These are phyloP conservation scores for Microcebus ravelobensis DNA, from an alignment of 2,113 vertebrate genomes.

Conservation along the genomic window DNA sequence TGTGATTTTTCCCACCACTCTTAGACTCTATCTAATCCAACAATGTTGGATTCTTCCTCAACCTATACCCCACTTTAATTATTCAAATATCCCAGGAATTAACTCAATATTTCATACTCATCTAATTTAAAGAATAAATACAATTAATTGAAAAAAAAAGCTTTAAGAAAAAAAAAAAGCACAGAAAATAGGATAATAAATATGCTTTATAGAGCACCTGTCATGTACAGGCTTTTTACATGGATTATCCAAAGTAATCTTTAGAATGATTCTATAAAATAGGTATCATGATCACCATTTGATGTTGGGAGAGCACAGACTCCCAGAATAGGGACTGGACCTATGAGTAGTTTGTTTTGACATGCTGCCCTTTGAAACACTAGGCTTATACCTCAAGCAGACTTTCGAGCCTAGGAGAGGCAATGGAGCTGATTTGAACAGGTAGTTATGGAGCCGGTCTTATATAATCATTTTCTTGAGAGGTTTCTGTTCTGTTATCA, in stretches of 20 bases:
- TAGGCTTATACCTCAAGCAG: not conserved
- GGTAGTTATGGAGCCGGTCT: not conserved
- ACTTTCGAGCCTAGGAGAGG: not conserved
- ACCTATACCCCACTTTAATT: not conserved
- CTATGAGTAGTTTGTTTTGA: not conserved
- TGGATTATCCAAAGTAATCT: not conserved
- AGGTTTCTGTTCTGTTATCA: not conserved
- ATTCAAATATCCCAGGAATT: not conserved
- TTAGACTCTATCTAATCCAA: not conserved
- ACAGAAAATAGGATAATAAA: not conserved
- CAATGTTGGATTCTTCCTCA: not conserved
- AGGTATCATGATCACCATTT: not conserved
- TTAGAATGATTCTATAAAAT: not conserved
- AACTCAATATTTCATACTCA: not conserved
- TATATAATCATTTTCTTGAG: conserved; percentile 1
- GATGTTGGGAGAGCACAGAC: not conserved
- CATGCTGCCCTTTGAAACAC: not conserved
- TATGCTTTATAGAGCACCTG: not conserved
- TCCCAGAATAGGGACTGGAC: not conserved
- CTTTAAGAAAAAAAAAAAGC: not conserved
- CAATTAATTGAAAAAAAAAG: not conserved
- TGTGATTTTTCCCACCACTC: not conserved
- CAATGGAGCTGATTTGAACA: not conserved
- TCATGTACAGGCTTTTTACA: not conserved
- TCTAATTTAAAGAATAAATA: conserved; percentile 38